A percentile compares a stretch with the other conserved stretches of the same genome.
Evolutionary conservation across 2,888 invertebrate genomes (phyloP).

Genomic region (Carabus problematicus): DNA sequence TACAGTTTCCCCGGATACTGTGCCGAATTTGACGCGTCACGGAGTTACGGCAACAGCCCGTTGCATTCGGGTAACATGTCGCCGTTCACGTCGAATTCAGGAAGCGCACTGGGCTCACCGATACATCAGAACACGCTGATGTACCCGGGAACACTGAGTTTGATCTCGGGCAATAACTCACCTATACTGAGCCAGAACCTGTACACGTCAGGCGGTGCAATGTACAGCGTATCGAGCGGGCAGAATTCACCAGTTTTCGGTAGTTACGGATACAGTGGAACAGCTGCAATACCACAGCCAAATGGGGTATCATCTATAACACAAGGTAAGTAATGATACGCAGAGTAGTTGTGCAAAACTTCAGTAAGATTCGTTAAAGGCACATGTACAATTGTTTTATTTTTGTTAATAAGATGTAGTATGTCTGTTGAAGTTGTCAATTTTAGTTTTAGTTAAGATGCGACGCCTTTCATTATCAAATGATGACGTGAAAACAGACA

Average conservation of each 20-base stretch:
- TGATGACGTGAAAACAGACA: too few relatives aligned
- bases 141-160: constrained; percentile 50
- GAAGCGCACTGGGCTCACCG: constrained; percentile 54
- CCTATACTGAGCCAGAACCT: constrained; percentile 54
- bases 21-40: constrained; percentile 46
- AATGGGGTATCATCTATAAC: constrained; percentile 63
- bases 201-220: constrained; percentile 53
- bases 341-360: constrained; percentile 1
- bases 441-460: too few relatives aligned
- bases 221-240: constrained; percentile 52
- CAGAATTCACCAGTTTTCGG: constrained; percentile 47
- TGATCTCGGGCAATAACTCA: constrained; percentile 52
- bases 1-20: constrained; percentile 43
- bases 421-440: too few relatives aligned
- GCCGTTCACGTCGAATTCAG: constrained; percentile 53
- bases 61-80: constrained; percentile 51
- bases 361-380: not conserved
- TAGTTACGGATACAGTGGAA: constrained; percentile 10
- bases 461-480: too few relatives aligned
- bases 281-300: constrained; percentile 46
- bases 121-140: constrained; percentile 51
- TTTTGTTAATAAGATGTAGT: too few relatives aligned
- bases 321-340: constrained; percentile 58
- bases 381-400: too few relatives aligned
- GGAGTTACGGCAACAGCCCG: constrained; percentile 50